Conservation (phyloP, 1,140 invertebrate species). For the Drosophila ficusphila region DNA sequence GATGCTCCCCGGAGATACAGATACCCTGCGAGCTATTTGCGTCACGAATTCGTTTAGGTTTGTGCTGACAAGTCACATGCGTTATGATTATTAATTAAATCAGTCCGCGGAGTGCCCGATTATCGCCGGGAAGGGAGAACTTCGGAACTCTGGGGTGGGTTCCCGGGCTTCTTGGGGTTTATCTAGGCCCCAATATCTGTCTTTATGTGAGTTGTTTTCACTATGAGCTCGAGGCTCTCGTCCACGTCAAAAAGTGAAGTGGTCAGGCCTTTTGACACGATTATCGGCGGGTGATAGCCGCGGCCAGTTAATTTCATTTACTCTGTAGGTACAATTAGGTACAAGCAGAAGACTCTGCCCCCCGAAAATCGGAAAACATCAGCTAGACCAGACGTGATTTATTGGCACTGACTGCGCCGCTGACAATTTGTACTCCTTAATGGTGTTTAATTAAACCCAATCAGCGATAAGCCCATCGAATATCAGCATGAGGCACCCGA, state of each 20-base stretch:
- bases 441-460: slow-evolving; percentile 81
- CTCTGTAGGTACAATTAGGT: slow-evolving; percentile 40
- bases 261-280: slow-evolving; percentile 61
- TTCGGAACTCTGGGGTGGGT: not conserved
- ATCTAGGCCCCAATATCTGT: slow-evolving; percentile 30
- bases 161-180: not conserved
- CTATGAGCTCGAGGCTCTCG: slow-evolving; percentile 21
- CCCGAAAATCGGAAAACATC: slow-evolving; percentile 59
- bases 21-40: slow-evolving; percentile 39
- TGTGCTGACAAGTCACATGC: slow-evolving; percentile 69
- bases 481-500: slow-evolving; percentile 64
- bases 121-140: slow-evolving; percentile 11
- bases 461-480: slow-evolving; percentile 67
- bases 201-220: slow-evolving; percentile 16
- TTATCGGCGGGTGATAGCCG: slow-evolving; percentile 58
- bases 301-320: slow-evolving; percentile 73
- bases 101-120: slow-evolving; percentile 36
- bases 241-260: slow-evolving; percentile 39
- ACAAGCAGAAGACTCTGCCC: slow-evolving; percentile 34
- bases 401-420: slow-evolving; percentile 49
- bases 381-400: slow-evolving; percentile 77
- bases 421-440: slow-evolving; percentile 77
- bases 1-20: slow-evolving; percentile 60
- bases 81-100: slow-evolving; percentile 80
- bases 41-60: slow-evolving; percentile 52